These are phyloP conservation scores for Glaucopsyche alexis DNA, from an alignment of 2,888 invertebrate genomes.

Conservation along the genomic window DNA sequence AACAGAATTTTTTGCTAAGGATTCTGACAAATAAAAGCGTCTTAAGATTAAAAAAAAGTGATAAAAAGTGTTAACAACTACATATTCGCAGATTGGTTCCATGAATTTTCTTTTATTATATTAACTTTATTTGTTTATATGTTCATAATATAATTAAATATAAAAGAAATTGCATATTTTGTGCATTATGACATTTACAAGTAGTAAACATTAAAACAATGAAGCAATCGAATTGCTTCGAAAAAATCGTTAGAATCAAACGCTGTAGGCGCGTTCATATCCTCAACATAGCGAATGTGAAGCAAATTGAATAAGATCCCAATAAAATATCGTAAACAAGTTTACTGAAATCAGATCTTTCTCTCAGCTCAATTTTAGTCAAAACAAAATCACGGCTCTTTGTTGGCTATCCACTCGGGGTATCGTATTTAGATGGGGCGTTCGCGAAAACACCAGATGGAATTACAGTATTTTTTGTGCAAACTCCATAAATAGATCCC, in stretches of 20 bases:
- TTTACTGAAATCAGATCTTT: constrained; percentile 66
- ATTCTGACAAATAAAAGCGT: background rate
- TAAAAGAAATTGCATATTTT: too few species aligned
- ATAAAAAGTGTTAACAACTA: background rate
- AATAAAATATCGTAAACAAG: constrained; percentile 54
- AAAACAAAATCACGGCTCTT: constrained; percentile 76
- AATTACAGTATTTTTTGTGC: constrained; percentile 26
- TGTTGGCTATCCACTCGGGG: constrained; percentile 73
- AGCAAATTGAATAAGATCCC: constrained; percentile 10
- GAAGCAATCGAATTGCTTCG: background rate
- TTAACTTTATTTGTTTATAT: too few species aligned
- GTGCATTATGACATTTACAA: too few species aligned
- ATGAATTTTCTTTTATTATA: background rate
- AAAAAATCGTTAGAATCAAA: background rate
- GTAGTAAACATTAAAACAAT: background rate
- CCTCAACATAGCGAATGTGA: background rate
- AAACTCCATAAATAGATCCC: constrained; percentile 17
- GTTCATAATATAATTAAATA: too few species aligned
- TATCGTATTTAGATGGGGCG: constrained; percentile 65
- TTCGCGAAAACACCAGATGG: constrained; percentile 36
- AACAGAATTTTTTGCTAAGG: background rate
- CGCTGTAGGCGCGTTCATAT: too few species aligned
- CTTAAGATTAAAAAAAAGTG: background rate
- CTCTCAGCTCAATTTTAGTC: constrained; percentile 66
- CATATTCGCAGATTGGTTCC: background rate